A percentile compares a stretch with the other conserved stretches of the same genome.
phyloP scores from a whole-genome alignment of 2,888 invertebrate genomes.

The Notodonta dromedarius region DNA sequence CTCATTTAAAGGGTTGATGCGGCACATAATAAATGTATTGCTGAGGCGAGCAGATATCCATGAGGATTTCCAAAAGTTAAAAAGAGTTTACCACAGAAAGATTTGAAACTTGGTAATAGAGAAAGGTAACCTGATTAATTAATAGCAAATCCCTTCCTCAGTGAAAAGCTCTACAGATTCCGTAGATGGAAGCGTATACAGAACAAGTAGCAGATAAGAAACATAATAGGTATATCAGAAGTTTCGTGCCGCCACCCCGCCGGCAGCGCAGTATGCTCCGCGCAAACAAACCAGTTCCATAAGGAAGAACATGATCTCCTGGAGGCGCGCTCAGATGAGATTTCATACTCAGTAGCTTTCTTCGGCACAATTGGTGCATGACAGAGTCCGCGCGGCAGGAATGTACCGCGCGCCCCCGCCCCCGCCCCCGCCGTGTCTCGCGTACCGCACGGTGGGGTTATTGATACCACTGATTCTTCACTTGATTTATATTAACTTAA shows the following conservation, averaged over 20 bases:
- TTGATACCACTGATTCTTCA: constrained; percentile 13
- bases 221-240: neutral
- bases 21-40: too few species aligned
- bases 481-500: constrained; percentile 7
- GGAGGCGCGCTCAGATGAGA: constrained; percentile 44
- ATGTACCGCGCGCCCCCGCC: constrained; percentile 11
- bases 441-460: neutral
- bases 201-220: too few species aligned
- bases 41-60: too few species aligned
- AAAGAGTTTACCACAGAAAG: too few species aligned
- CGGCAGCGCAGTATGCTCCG: neutral
- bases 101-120: too few species aligned
- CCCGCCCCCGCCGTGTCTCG: neutral
- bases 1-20: neutral
- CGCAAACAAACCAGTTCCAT: constrained; percentile 41
- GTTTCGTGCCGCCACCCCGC: neutral
- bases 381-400: constrained; percentile 40
- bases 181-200: too few species aligned
- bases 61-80: too few species aligned
- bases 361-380: constrained; percentile 69
- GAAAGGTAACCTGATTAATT: too few species aligned
- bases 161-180: too few species aligned
- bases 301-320: constrained; percentile 57
- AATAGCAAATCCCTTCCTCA: too few species aligned
- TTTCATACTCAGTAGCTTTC: constrained; percentile 60